Base-by-base conservation (phyloP, 1,140 invertebrate species). In the Zaprionus lachaisei region DNA sequence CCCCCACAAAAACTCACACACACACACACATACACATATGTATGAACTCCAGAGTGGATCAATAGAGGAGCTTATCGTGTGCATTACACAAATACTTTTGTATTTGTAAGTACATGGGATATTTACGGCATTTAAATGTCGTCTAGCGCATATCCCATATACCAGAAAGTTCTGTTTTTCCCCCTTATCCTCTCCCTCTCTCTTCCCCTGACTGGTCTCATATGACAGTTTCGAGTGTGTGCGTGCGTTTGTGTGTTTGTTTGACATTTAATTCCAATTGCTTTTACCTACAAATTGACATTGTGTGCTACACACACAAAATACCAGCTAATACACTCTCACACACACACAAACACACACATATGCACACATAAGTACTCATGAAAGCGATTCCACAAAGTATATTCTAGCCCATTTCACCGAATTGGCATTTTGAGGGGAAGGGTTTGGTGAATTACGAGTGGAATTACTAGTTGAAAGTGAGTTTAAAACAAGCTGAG, bases 51-150 rank as follows among this genome's bases (percentile, higher is more conserved):
- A 11, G 31, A 89, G 84, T 87, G 78, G 84, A 89, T 89, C 84
- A 87, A 84, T 87, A 84, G 77, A 80, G 73, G 81, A 84, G 84
- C 84, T 87, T 87, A 87, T 89, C 84, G 84, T 81, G 51, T 77
- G 84, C 62, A 89, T 84, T 89, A 87, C 81, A 89, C 84, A 89
- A 89, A 89, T 87, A 87, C 84, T 87, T 79, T 83, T 84, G 81
- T 79, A 79, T 79, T 71, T 57, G 66, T 55, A 65, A 65, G 75
- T 63, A 81, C 80, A 89, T 79, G 70, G 78, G 55, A 81, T 79
- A 89, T 87, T 87, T 89, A 83, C 84, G 72, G 81, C 75, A 79
- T 81, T 85, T 85, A 80, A 77, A 77, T 80, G 78, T 69, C 57
- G 69, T 68, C 79, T 76, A 73, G 67, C 68, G 31, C 49, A 61